phyloP scores from a whole-genome alignment of 2,113 vertebrate species.

The Aspidoscelis tigris region DNA sequence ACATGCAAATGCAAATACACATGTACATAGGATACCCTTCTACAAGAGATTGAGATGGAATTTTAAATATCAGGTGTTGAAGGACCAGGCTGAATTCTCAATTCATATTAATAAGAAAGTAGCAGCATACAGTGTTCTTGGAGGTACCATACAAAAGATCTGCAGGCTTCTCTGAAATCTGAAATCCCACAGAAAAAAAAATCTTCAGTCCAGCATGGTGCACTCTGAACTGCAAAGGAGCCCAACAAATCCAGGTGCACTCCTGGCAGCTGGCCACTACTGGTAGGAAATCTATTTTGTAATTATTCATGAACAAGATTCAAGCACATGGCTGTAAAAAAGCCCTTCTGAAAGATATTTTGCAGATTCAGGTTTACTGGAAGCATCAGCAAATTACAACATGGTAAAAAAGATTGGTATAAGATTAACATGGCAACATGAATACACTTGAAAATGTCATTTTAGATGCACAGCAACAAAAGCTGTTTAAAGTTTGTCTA shows the following conservation, averaged over 20 bases:
- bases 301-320: slow-evolving; percentile 5
- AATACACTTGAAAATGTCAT: slow-evolving; percentile 24
- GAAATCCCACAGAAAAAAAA: no score
- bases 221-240: no score
- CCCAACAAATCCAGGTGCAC: no score
- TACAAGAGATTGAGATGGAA: background rate
- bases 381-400: background rate
- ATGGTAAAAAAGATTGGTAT: background rate
- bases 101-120: no score
- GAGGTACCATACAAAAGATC: no score
- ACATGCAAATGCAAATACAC: no score
- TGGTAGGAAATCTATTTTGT: background rate
- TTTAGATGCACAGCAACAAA: slow-evolving; percentile 36
- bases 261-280: no score
- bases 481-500: slow-evolving; percentile 41
- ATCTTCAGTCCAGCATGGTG: no score
- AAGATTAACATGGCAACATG: background rate
- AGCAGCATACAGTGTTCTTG: no score
- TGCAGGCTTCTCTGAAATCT: no score
- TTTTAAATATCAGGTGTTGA: background rate
- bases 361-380: background rate
- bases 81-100: background rate
- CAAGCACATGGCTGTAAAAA: background rate
- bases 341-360: background rate
- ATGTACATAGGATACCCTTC: background rate